Evolutionary conservation across 2,888 invertebrate genomes (phyloP).

Genomic region (Cephonodes hylas): DNA sequence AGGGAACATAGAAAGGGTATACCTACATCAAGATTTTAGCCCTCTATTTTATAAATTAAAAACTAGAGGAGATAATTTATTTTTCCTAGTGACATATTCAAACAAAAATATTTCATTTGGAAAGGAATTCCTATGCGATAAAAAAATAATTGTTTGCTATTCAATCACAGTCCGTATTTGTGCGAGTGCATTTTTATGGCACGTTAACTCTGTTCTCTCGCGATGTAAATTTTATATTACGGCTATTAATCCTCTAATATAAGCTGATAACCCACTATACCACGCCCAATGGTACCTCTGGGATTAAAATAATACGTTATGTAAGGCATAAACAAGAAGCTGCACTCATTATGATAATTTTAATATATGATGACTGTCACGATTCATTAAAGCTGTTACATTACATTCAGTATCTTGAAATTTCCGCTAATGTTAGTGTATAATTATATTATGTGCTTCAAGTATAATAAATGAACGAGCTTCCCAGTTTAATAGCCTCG

Average conservation of each 20-base stretch:
- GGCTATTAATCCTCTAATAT: not conserved
- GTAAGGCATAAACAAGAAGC: too few relatives aligned
- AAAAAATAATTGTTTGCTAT: not conserved
- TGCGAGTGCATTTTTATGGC: conserved; percentile 1
- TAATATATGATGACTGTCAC: too few relatives aligned
- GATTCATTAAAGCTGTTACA: too few relatives aligned
- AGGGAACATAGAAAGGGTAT: not conserved
- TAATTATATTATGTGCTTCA: too few relatives aligned
- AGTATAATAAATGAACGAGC: too few relatives aligned
- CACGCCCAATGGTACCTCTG: not conserved
- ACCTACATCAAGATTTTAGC: not conserved
- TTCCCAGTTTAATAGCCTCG: too few relatives aligned
- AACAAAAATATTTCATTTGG: not conserved
- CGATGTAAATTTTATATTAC: not conserved
- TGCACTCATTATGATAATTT: too few relatives aligned
- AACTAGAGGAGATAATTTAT: not conserved
- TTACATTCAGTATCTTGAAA: too few relatives aligned
- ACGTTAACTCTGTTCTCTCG: not conserved
- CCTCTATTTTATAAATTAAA: not conserved
- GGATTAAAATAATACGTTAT: not conserved
- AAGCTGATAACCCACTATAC: not conserved
- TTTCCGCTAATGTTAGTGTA: too few relatives aligned
- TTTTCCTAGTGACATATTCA: not conserved
- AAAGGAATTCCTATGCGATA: not conserved
- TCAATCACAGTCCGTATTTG: not conserved